Evolutionary conservation across 2,113 vertebrate species (phyloP).

Genomic region (Hippocampus barbouri): DNA sequence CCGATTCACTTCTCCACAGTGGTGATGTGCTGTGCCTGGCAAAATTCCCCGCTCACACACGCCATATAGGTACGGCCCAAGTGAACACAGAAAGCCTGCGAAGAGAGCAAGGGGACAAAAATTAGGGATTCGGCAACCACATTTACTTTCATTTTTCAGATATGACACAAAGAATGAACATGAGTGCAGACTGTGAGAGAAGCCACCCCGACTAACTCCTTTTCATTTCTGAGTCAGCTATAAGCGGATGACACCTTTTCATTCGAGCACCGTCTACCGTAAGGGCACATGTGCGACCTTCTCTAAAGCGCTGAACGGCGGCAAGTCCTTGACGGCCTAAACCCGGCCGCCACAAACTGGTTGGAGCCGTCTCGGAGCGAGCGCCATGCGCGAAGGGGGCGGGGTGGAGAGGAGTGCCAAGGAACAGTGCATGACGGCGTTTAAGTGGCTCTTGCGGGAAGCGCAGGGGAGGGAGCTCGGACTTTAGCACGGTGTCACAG

Average conservation of each 20-base stretch:
- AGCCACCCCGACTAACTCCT: neutral
- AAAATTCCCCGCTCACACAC: conserved; percentile 95
- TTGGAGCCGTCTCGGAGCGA: conserved; percentile 54
- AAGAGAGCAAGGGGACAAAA: conserved; percentile 23
- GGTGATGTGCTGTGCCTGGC: conserved; percentile 99
- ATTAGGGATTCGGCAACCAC: neutral
- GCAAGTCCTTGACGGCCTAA: conserved; percentile 52
- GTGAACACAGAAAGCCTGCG: conserved; percentile 88
- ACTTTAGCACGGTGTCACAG: conserved; percentile 59
- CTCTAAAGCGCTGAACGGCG: conserved; percentile 30
- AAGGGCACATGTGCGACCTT: neutral
- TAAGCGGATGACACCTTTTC: conserved; percentile 15
- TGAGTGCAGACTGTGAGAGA: neutral
- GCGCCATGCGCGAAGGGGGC: neutral
- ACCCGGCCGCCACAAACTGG: conserved; percentile 60
- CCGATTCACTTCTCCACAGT: conserved; percentile 93
- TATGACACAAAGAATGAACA: neutral
- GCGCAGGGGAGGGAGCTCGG: conserved; percentile 27
- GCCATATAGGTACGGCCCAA: conserved; percentile 96
- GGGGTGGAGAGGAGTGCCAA: neutral
- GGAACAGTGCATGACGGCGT: conserved; percentile 6
- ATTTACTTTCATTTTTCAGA: neutral
- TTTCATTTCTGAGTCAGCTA: neutral
- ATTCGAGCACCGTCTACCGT: conserved; percentile 22
- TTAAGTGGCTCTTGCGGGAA: conserved; percentile 24